phyloP scores from a whole-genome alignment of 1,140 invertebrate species.

The Amyelois transitella region DNA sequence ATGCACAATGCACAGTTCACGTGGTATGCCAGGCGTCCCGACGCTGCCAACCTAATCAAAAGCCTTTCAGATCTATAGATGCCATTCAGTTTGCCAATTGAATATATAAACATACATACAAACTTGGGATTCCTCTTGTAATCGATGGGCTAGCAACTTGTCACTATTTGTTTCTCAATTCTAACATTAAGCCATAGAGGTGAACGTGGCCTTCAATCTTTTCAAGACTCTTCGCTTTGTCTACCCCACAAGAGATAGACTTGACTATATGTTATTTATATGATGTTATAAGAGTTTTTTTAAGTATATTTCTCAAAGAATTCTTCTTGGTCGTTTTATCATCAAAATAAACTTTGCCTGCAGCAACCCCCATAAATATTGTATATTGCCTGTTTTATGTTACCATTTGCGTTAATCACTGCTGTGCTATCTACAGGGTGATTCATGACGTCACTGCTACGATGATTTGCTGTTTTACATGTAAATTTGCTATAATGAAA shows the following conservation, averaged over 20 bases:
- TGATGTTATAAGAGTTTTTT: too few species aligned
- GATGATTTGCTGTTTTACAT: not conserved
- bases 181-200: too few species aligned
- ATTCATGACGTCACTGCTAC: not conserved
- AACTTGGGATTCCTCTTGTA: too few species aligned
- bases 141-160: too few species aligned
- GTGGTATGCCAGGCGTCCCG: not conserved
- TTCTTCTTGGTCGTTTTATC: not conserved
- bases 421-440: not conserved
- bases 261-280: too few species aligned
- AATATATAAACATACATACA: not conserved
- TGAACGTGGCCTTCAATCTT: too few species aligned
- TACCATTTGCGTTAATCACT: not conserved
- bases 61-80: not conserved
- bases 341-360: not conserved
- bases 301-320: not conserved
- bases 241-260: too few species aligned
- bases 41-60: not conserved
- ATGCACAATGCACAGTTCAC: not conserved
- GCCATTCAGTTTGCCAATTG: not conserved
- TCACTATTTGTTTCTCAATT: too few species aligned
- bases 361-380: not conserved
- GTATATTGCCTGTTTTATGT: not conserved
- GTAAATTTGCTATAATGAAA: too few species aligned
- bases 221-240: too few species aligned